These are phyloP conservation scores for Notarius quadriscutis DNA, from an alignment of 2,113 vertebrate species.

Conservation along the genomic window DNA sequence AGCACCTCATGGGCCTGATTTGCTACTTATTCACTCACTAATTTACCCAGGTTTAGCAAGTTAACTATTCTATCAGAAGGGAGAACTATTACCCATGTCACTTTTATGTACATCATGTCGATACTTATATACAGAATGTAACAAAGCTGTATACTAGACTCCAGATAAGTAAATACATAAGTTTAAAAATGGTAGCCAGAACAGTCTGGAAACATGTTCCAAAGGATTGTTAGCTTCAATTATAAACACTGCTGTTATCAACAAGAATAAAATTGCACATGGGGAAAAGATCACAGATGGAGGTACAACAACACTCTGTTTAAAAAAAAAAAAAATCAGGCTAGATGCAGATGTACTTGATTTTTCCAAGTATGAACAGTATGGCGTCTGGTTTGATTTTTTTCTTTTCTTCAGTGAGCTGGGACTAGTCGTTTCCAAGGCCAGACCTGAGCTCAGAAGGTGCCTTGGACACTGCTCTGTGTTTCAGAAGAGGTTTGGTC, in stretches of 20 bases:
- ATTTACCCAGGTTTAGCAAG: neutral
- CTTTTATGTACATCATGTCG: neutral
- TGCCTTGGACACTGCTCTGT: conserved; percentile 15
- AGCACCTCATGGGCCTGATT: neutral
- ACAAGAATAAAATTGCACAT: neutral
- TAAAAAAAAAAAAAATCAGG: neutral
- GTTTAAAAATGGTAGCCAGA: neutral
- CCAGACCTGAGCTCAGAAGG: conserved; percentile 19
- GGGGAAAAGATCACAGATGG: neutral
- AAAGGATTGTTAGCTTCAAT: neutral
- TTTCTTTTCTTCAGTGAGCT: conserved; percentile 41
- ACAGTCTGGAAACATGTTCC: neutral
- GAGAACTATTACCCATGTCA: neutral
- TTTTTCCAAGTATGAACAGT: conserved; percentile 4
- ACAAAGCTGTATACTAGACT: neutral
- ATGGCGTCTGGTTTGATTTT: conserved; percentile 10
- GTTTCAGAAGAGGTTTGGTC: conserved; percentile 17
- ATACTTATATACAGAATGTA: neutral
- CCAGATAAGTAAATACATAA: neutral
- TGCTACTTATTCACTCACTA: neutral
- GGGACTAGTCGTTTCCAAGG: neutral
- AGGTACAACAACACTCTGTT: neutral
- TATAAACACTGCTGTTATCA: neutral
- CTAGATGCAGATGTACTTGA: conserved; percentile 22
- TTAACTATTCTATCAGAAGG: neutral